Evolutionary conservation across 2,113 vertebrate species (phyloP).

Genomic region (Toxotes chatareus): DNA sequence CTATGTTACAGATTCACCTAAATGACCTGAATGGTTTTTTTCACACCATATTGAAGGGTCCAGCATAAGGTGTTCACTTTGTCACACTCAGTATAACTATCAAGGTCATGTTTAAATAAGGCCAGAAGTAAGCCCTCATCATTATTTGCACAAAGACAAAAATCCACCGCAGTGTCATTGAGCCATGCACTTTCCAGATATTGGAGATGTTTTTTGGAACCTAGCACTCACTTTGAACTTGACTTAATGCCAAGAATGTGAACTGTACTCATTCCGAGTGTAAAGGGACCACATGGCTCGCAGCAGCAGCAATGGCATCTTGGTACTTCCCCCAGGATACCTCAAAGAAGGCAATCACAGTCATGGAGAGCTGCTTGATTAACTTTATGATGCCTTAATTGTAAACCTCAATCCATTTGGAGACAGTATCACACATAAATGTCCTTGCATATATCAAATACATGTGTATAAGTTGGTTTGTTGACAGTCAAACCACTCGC

Average conservation of each 20-base stretch:
- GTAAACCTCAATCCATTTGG: background rate
- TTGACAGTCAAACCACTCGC: slow-evolving; percentile 41
- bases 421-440: slow-evolving; percentile 7
- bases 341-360: background rate
- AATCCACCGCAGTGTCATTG: background rate
- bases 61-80: background rate
- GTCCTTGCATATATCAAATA: slow-evolving; percentile 3
- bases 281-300: slow-evolving; percentile 34
- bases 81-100: background rate
- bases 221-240: slow-evolving; percentile 28
- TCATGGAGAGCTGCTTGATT: slow-evolving; percentile 21
- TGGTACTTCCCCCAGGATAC: background rate
- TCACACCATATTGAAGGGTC: too few relatives aligned
- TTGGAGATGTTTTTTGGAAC: slow-evolving; percentile 9
- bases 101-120: slow-evolving; percentile 7
- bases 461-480: slow-evolving; percentile 29
- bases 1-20: too few relatives aligned
- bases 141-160: background rate
- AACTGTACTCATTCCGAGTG: slow-evolving; percentile 20
- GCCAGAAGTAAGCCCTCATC: background rate
- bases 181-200: background rate
- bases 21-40: too few relatives aligned
- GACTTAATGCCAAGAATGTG: slow-evolving; percentile 36
- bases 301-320: slow-evolving; percentile 19
- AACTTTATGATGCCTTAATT: slow-evolving; percentile 21